A percentile compares a stretch with the other conserved stretches of the same genome.
phyloP scores from a whole-genome alignment of 2,888 invertebrate species.

The Chalcosyrphus nemorum region DNA sequence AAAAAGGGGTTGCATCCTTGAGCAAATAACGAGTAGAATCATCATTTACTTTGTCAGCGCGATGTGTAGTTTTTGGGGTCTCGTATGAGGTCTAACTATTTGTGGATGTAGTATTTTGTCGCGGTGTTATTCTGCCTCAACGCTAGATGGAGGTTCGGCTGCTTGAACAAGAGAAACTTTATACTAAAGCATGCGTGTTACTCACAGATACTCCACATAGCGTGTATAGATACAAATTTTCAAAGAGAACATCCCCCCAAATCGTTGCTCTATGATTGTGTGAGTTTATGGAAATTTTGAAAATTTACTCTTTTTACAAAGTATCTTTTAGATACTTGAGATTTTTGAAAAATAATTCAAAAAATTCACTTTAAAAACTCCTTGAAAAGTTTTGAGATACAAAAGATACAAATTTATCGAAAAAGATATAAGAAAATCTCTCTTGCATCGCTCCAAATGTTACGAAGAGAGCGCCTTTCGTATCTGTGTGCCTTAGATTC shows the following conservation, averaged over 20 bases:
- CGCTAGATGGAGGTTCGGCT: conserved; percentile 78
- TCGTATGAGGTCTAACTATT: conserved; percentile 45
- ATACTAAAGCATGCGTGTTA: conserved; percentile 57
- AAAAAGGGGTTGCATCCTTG: conserved; percentile 45
- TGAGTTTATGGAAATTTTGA: neutral
- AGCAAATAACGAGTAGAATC: conserved; percentile 21
- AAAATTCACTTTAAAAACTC: neutral
- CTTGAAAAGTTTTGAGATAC: neutral
- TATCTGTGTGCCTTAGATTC: conserved; percentile 50
- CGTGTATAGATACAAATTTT: conserved; percentile 32
- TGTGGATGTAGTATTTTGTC: conserved; percentile 21
- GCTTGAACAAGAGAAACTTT: conserved; percentile 12
- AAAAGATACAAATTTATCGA: neutral
- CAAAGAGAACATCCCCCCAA: conserved; percentile 34
- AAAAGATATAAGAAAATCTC: conserved; percentile 2
- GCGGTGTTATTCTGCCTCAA: conserved; percentile 74
- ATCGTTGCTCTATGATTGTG: neutral
- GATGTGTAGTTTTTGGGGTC: conserved; percentile 29
- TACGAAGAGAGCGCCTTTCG: conserved; percentile 28
- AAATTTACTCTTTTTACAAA: neutral
- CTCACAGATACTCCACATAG: conserved; percentile 26
- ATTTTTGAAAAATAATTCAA: neutral
- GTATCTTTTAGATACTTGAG: neutral
- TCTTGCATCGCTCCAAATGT: no score
- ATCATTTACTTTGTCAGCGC: conserved; percentile 21